These are phyloP conservation scores for Lanistes nyassanus DNA, from an alignment of 1,140 invertebrate species.

Conservation along the genomic window DNA sequence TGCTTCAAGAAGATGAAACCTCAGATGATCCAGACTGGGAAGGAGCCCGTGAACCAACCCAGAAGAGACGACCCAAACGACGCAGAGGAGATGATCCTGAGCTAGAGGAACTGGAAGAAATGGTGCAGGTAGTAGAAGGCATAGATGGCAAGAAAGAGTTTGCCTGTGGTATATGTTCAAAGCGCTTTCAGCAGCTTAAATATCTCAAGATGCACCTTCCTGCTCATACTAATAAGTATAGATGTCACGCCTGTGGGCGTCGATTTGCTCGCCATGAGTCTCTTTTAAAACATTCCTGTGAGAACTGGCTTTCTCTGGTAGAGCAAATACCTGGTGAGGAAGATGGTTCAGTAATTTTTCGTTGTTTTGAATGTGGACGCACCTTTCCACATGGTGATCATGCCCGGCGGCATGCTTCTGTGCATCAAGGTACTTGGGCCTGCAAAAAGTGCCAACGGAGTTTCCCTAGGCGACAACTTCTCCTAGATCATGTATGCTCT, in stretches of 20 bases:
- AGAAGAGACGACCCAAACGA: slow-evolving; percentile 24
- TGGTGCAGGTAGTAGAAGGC: slow-evolving; percentile 31
- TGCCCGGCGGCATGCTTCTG: slow-evolving; percentile 34
- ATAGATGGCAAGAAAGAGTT: slow-evolving; percentile 38
- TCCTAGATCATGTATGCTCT: slow-evolving; percentile 27
- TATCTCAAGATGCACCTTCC: slow-evolving; percentile 53
- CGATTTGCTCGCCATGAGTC: slow-evolving; percentile 54
- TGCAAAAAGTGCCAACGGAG: slow-evolving; percentile 40
- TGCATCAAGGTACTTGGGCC: slow-evolving; percentile 38
- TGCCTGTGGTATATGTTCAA: slow-evolving; percentile 48
- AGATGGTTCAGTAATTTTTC: slow-evolving; percentile 35
- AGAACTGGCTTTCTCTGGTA: slow-evolving; percentile 28
- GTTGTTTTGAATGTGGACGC: slow-evolving; percentile 44
- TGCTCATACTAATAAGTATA: slow-evolving; percentile 49
- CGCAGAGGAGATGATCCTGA: slow-evolving; percentile 34
- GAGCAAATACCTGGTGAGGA: slow-evolving; percentile 37
- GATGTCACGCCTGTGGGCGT: slow-evolving; percentile 52
- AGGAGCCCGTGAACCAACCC: neutral
- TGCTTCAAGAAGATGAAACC: slow-evolving; percentile 14
- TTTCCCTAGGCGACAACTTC: slow-evolving; percentile 37
- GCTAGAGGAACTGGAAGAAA: slow-evolving; percentile 34
- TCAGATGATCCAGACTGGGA: slow-evolving; percentile 24
- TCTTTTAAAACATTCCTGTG: slow-evolving; percentile 52
- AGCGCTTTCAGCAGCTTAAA: slow-evolving; percentile 46
- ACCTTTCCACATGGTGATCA: slow-evolving; percentile 36